phyloP scores from a whole-genome alignment of 2,888 invertebrate genomes.

The Rhodophaea formosa region DNA sequence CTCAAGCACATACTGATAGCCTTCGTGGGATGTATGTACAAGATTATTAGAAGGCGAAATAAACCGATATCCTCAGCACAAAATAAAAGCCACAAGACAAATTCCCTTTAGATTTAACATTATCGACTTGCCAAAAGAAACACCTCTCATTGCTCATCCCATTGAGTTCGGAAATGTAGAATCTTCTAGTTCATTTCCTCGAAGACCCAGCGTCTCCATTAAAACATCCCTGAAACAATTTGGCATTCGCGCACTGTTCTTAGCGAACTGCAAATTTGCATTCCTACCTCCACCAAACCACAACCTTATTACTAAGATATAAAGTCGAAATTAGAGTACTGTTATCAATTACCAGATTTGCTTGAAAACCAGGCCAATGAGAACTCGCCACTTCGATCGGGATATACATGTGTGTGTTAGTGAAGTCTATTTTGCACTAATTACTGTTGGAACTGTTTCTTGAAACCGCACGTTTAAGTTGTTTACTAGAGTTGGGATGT shows the following conservation, averaged over 20 bases:
- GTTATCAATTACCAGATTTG: slow-evolving; percentile 17
- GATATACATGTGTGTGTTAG: slow-evolving; percentile 32
- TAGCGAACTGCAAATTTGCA: slow-evolving; percentile 11
- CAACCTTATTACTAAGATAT: neutral
- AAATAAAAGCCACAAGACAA: no score
- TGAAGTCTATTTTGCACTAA: slow-evolving; percentile 23
- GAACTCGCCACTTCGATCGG: slow-evolving; percentile 32
- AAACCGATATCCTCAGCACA: no score
- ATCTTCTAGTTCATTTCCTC: slow-evolving; percentile 47
- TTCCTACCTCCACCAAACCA: neutral
- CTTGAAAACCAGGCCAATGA: slow-evolving; percentile 32
- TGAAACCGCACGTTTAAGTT: slow-evolving; percentile 20
- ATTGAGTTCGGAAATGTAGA: slow-evolving; percentile 37
- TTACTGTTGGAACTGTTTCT: slow-evolving; percentile 18
- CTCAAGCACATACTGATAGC: no score
- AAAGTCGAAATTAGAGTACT: slow-evolving; percentile 3
- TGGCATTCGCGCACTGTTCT: slow-evolving; percentile 36
- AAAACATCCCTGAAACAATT: slow-evolving; percentile 53
- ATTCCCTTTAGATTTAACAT: neutral
- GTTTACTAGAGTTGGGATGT: slow-evolving; percentile 5
- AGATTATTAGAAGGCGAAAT: no score
- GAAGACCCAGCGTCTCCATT: slow-evolving; percentile 40
- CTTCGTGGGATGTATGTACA: no score
- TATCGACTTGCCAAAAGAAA: slow-evolving; percentile 9
- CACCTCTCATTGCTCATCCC: slow-evolving; percentile 31